A percentile compares a stretch with the other conserved stretches of the same genome.
Conservation (phyloP, 2,113 vertebrate species). For the Crotophaga sulcirostris region DNA sequence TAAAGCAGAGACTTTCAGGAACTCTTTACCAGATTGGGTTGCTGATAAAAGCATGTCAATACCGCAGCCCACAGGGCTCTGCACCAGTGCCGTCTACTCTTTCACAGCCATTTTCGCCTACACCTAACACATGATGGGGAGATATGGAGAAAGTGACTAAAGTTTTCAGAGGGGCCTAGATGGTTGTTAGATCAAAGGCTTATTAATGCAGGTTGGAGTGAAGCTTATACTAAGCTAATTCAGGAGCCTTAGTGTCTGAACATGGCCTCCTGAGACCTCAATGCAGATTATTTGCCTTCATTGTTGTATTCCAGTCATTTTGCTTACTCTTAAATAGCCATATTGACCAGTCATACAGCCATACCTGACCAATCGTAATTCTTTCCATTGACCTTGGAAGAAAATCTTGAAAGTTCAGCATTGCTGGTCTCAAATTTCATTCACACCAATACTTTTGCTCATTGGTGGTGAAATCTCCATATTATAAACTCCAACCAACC, state of each 20-base stretch:
- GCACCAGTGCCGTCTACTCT: neutral
- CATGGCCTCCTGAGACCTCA: neutral
- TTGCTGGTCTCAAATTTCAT: neutral
- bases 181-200: neutral
- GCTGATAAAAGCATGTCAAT: neutral
- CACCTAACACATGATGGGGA: neutral
- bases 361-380: neutral
- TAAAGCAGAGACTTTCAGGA: slow-evolving; percentile 31
- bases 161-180: neutral
- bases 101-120: neutral
- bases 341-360: neutral
- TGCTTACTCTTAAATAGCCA: neutral
- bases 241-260: neutral
- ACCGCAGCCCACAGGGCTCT: neutral
- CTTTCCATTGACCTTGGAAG: neutral
- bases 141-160: neutral
- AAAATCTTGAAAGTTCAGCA: neutral
- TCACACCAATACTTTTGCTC: neutral
- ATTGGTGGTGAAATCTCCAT: neutral
- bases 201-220: neutral
- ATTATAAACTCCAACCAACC: neutral
- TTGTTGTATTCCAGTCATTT: neutral
- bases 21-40: neutral
- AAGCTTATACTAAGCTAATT: neutral
- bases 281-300: neutral